These are phyloP conservation scores for Pseudococcus jackbeardsleyi DNA, from an alignment of 2,888 invertebrate species.

Conservation along the genomic window DNA sequence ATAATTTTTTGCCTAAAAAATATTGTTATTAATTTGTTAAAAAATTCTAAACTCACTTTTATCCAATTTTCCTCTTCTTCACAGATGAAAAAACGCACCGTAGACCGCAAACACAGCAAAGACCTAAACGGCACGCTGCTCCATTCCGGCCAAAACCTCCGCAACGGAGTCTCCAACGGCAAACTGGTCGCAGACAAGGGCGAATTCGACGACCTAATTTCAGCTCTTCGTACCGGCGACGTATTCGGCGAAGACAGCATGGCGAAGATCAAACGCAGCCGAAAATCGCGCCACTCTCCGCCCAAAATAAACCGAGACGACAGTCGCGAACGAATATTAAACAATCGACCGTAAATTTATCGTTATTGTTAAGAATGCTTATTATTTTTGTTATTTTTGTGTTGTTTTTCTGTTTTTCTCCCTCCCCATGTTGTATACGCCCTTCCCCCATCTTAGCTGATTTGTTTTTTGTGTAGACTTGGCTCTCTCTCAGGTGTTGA, in stretches of 20 bases:
- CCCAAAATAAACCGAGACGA: slow-evolving; percentile 78
- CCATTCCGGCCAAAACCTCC: slow-evolving; percentile 46
- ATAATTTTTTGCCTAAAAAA: too few species aligned
- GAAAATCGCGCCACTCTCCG: slow-evolving; percentile 78
- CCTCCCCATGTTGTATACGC: background rate
- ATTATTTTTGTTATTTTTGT: background rate
- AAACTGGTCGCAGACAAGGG: slow-evolving; percentile 70
- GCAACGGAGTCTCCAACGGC: slow-evolving; percentile 65
- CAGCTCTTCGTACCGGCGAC: slow-evolving; percentile 92
- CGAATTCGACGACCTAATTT: slow-evolving; percentile 96
- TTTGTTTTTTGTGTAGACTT: background rate
- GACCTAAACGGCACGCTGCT: slow-evolving; percentile 73
- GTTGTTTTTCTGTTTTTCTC: background rate
- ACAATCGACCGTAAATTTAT: slow-evolving; percentile 61
- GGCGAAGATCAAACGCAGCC: slow-evolving; percentile 88
- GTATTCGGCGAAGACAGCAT: slow-evolving; percentile 93
- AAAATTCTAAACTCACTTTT: too few species aligned
- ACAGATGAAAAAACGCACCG: slow-evolving; percentile 85
- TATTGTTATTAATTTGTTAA: too few species aligned
- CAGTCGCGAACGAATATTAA: slow-evolving; percentile 74
- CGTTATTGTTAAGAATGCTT: background rate
- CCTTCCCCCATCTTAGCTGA: background rate
- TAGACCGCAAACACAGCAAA: slow-evolving; percentile 85
- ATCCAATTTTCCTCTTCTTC: too few species aligned
- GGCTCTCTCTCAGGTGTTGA: background rate